Base-by-base conservation (phyloP, 2,797 vertebrate genomes). In the Myotis myotis region DNA sequence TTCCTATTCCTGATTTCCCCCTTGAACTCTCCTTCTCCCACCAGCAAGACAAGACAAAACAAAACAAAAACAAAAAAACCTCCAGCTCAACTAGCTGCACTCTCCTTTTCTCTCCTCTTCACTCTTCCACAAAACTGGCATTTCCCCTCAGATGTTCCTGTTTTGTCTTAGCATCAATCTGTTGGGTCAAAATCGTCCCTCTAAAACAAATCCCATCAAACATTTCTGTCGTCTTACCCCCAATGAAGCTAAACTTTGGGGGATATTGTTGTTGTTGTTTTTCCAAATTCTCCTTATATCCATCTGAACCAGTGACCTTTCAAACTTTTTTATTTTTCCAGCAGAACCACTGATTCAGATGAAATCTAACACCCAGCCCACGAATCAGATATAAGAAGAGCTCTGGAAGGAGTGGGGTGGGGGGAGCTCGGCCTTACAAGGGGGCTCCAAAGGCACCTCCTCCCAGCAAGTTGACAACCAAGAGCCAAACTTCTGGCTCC, bases 301-400 rank as follows among this genome's bases (percentile, higher is more conserved):
- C 36, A 89, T 60, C 85, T 81, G 70, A 92, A 85, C 64, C 72
- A 93, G 47, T 96, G 96, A 89, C 84, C 84, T 93, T 93, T 76
- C 64, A 95, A 71, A 93, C 75, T 74, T 95, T n/a, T 72, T 57
- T 72, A 4, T n/a, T 92, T 55, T 47, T 23, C 55, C 57, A 49
- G 96, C 17, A n/a, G 85, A 96, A 93, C 74, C 62, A 79, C 72
- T 85, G 47, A 92, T 94, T 88, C 85, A 92, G 71, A 96, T n/a
- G 72, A 94, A 96, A 81, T 70, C 95, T 90, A 51, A 89, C 64
- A 30, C 74, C 22, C 20, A 71, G 15, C n/a, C 10, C 38, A n/a
- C 79, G 80, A 36, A 66, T 91, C 85, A 79, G 78, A 51, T 47
- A 12, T 22, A 71, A 79, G 44, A 81, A 72, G 72, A 70, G 71